Base-by-base conservation (phyloP, 2,888 invertebrate species). In the Thera obeliscata region DNA sequence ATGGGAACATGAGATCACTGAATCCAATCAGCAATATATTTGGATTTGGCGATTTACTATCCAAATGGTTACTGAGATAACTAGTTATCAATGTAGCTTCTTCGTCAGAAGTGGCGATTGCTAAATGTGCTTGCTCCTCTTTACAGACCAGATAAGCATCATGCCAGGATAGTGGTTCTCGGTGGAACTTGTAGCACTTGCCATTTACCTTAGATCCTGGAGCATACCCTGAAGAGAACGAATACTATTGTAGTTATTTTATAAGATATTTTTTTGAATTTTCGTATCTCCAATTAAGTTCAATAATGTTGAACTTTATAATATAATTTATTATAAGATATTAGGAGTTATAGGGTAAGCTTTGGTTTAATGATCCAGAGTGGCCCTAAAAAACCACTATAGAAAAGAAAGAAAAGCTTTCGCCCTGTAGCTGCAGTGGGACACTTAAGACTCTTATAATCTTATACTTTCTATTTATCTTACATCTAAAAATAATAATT, bases 131-230 rank as follows among this genome's bases (percentile, higher is more conserved):
- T 75, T 85, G 81, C 71, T 87, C 85, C 8, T 79, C 74, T 49
- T 76, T 77, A 66, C 86, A 87, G 41, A 81, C 76, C 56, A 83
- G 71, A 64, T 83, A 87, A 2, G 87, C 86, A 38, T 86, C 86
- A 49, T 84, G 81, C 87, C 86, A 87, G 35, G 81, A 77, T 22
- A 86, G 67, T 2, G 87, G 86, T 63, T 86, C 86, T 0, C 60
- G 52, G 66, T 86, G 86, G 59, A 83, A 83, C 57, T 87, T 87
- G 70, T 86, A 87, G 68, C 87, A 87, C 80, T 86, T 87, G 11
- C 79, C 80, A 11, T 81, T 78, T 3, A 68, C 61, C 63, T 82
- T 74, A 5, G 67, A 4, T 43, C 43, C 55, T n/a, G 64, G 72
- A 35, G 64, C 55, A 64, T 84, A 87, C n/a, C 75, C 87, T 87